Evolutionary conservation across 2,888 invertebrate genomes (phyloP), one percentile per base, ranked within the genome.

Genomic region (Stenolophus ochropezus): DNA sequence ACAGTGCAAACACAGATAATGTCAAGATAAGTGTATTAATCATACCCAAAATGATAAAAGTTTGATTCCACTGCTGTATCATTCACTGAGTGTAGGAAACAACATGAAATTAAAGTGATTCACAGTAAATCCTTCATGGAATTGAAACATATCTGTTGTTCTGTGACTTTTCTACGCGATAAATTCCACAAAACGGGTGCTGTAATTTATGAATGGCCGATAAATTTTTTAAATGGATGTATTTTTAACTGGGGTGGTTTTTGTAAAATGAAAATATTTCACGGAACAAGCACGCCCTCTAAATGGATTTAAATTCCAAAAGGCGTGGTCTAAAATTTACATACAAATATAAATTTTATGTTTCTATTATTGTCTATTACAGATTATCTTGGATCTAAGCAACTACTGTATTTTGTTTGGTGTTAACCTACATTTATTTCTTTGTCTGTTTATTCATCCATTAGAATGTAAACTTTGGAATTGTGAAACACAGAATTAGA

Each of bases 11-110:
- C 61, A 61, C 33, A 42, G 33, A 42, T 42, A 42, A 42, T 42
- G 33, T 42, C 11, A 42, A 42, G 33, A 61, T 61, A 61, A 61
- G 25, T 61, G 61, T n/a, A 61, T 61, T 61, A 61, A 61, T 61
- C 61, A 61, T 61, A 53, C 53, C 16, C 11, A n/a, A 16, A 61
- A n/a, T 61, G 61, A 61, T 61, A 61, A 61, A 42, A 11, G 14
- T 61, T 61, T 61, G 23, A 25, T 23, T n/a, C 14, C n/a, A 23
- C 23, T n/a, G n/a, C 20, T 25, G 14, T 25, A 61, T 61, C 25
- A 25, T 23, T 23, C 14, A 8, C 21, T 11, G 14, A n/a, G 14
- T 61, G 8, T 14, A 61, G 61, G 61, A 61, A 61, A 53, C 23
- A 25, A 61, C 61, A 61, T 23, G 23, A 23, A 21, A 61, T 21